phyloP scores from a whole-genome alignment of 2,888 invertebrate genomes.

The Orthosia incerta region DNA sequence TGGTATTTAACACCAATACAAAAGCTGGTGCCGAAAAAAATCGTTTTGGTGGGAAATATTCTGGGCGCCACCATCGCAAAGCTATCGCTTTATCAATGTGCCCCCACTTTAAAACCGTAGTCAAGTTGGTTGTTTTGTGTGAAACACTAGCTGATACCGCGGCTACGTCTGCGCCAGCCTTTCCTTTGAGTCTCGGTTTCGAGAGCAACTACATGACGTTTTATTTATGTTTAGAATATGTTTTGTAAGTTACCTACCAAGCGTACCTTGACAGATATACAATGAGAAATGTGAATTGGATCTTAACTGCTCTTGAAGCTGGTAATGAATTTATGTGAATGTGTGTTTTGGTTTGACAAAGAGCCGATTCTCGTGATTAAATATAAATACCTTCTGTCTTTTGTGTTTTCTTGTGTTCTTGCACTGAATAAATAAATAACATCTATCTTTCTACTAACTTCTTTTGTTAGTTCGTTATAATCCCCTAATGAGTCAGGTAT shows the following conservation, averaged over 20 bases:
- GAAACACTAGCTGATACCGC: slow-evolving; percentile 42
- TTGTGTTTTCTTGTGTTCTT: neutral
- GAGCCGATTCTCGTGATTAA: neutral
- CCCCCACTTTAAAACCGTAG: slow-evolving; percentile 31
- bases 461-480: slow-evolving; percentile 6
- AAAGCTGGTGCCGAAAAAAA: neutral
- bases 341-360: slow-evolving; percentile 1
- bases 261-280: slow-evolving; percentile 13
- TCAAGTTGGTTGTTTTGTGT: slow-evolving; percentile 42
- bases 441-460: neutral
- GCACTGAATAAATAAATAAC: neutral
- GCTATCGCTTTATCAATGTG: slow-evolving; percentile 27
- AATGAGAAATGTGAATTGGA: slow-evolving; percentile 21
- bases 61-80: neutral
- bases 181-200: slow-evolving; percentile 61
- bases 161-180: slow-evolving; percentile 32
- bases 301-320: slow-evolving; percentile 7
- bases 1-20: neutral
- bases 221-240: slow-evolving; percentile 49
- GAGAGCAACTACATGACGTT: slow-evolving; percentile 40
- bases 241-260: slow-evolving; percentile 19
- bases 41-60: slow-evolving; percentile 13
- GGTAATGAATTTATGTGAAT: slow-evolving; percentile 24
- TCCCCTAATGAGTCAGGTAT: slow-evolving; percentile 13
- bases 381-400: neutral